Base-by-base conservation (phyloP, 1,140 invertebrate genomes). In the Asbolus verrucosus region DNA sequence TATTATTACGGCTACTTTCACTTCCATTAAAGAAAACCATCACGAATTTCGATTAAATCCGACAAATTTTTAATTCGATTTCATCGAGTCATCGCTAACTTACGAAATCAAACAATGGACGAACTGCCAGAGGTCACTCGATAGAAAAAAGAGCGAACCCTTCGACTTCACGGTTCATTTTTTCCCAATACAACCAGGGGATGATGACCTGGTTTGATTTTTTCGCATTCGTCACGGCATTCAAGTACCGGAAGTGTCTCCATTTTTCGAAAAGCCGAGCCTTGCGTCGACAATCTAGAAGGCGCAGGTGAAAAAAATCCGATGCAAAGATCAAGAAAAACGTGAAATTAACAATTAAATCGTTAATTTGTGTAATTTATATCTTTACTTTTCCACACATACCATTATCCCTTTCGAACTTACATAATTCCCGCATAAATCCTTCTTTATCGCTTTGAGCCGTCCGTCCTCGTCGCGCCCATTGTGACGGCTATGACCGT, bases 281-380 rank as follows among this genome's bases (percentile, higher is more conserved):
- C 3, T 4, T 4, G 24, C 3, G 24, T 27, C n/a, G n/a, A 30
- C 3, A 30, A 11, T 36, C 33, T 6, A 36, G 33, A 2, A 36
- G 33, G 33, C 33, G 33, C 6, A 2, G 33, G n/a, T 11, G n/a
- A 50, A 46, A 46, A 19, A 50, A 18, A 18, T 19, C 16, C 8
- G 8, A 41, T 14, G 39, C 8, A 3, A 41, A 15, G 15, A 16
- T 1, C 4, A 5, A 54, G 5, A 54, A 54, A 30, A 54, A 54
- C 46, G 11, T 21, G 3, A 54, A 54, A 54, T 30, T 54, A 54
- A 54, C 46, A 54, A 54, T 41, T 41, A 41, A 41, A 41, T 54
- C 46, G 9, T 19, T 54, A 54, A 54, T 54, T 54, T 24, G n/a
- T 54, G n/a, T 54, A 54, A 54, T 54, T 54, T 54, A 54, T 54